Base-by-base conservation (phyloP, 2,797 vertebrate genomes). In the Urocyon cinereoargenteus region DNA sequence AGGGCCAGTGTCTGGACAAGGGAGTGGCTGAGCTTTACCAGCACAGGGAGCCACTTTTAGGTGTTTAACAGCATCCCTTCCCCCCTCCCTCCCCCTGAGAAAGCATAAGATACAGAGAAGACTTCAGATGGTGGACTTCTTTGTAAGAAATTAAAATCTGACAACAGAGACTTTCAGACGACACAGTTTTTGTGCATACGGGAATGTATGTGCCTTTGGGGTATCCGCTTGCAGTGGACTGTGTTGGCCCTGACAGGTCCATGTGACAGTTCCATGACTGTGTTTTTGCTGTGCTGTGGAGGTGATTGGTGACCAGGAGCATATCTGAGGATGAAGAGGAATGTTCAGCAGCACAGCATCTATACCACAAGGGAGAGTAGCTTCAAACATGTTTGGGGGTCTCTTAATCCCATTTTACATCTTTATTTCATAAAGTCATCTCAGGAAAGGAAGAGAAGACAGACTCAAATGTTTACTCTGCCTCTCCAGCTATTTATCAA, bases 391-490 rank as follows among this genome's bases (percentile, higher is more conserved):
- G 45, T 90, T 45, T 84, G 4, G 6, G 75, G 53, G 28, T 82
- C 14, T 92, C 8, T 84, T 89, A 85, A 88, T 62, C 64, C 49
- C 62, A n/a, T 61, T 93, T 89, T 57, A 59, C 22, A 59, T 87
- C 70, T 93, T 87, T 84, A 79, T 97, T 97, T 97, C 36, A 92
- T 45, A 86, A 78, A n/a, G 14, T 31, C 83, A 36, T 64, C 31
- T 82, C 55, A 83, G 77, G 81, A 73, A 85, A 85, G 79, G 53
- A 79, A 90, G 59, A 31, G 28, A 89, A 89, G 72, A 40, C n/a
- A 81, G 77, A 83, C 31, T 6, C 22, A 31, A 10, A 3, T 53
- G 31, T 89, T 90, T 93, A 31, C 28, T 95, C 82, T 94, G 68
- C 22, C 96, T 97, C 95, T 97, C 55, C 36, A 57, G 9, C 91